Evolutionary conservation across 2,797 vertebrate genomes (phyloP), one percentile per base, ranked within the genome.

Genomic region (Smutsia gigantea): DNA sequence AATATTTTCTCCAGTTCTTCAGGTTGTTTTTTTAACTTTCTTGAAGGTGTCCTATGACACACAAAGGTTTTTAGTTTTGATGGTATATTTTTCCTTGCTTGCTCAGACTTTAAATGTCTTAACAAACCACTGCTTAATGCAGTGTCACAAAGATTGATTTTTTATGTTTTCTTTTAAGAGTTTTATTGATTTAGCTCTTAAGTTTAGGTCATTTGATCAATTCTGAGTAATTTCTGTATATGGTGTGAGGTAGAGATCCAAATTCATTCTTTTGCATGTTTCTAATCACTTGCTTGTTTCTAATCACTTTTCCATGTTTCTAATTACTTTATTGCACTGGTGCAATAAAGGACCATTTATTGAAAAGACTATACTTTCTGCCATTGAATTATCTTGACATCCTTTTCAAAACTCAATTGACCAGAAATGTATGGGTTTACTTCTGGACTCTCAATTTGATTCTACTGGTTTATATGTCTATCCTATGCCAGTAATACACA

Each of bases 171-270:
- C 4, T 75, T 53, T 59, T 68, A 95, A 68, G 12, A 61, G 61
- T 83, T 95, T 83, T 53, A 42, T 88, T 85, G 18, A n/a, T 81
- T 90, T 90, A 79, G 18, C 51, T 84, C 42, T 83, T 75, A 84
- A 78, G 39, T 79, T 42, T 74, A 87, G 74, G 34, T 64, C 82
- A 75, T 69, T 46, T 82, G 61, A 59, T 42, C 15, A 17, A 31
- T 68, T 68, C 34, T 82, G 34, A 74, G 59, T 81, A 64, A 79
- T 37, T 93, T 93, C 91, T 79, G 23, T 86, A n/a, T 79, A 59
- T 55, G 63, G 5, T 63, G 27, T 34, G 34, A 72, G 39, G 55
- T 49, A 69, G 59, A 81, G 19, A 55, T 46, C n/a, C 46, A 85
- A 85, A 85, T 63, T 63, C 81, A 94, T 85, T 94, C 23, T 72